Percentiles rank a stretch among this genome's conserved stretches.
These are phyloP conservation scores for Anoplius nigerrimus DNA, from an alignment of 2,888 invertebrate species.

Conservation along the genomic window DNA sequence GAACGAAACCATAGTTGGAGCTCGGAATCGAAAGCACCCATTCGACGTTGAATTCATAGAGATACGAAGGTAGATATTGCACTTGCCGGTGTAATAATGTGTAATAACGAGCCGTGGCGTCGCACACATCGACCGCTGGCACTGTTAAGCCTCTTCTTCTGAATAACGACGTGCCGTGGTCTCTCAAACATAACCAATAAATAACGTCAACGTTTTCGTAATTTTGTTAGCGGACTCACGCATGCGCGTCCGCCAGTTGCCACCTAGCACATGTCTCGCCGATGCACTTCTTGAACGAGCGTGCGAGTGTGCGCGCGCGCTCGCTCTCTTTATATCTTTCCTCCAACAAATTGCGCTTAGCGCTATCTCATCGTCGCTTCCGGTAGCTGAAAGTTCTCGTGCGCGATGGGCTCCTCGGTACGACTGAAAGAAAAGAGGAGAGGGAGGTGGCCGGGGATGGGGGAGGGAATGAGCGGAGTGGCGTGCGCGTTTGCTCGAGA, in stretches of 20 bases:
- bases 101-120: no score
- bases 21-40: no score
- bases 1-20: no score
- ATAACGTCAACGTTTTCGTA: conserved; percentile 19
- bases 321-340: conserved; percentile 22
- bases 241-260: conserved; percentile 16
- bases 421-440: conserved; percentile 22
- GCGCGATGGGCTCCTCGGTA: conserved; percentile 15
- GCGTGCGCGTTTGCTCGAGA: conserved; percentile 21
- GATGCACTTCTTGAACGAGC: no score
- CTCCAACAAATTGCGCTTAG: conserved; percentile 37
- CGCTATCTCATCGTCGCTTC: conserved; percentile 34
- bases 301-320: no score
- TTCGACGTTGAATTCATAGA: no score
- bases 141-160: no score
- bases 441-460: neutral
- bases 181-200: conserved; percentile 26
- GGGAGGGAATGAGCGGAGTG: conserved; percentile 3
- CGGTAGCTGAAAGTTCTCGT: conserved; percentile 41
- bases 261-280: no score
- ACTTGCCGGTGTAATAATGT: no score
- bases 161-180: conserved; percentile 9
- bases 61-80: no score
- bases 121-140: no score
- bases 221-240: conserved; percentile 25